Conservation (phyloP, 2,888 invertebrate genomes). For the Caenorhabditis imperialis region DNA sequence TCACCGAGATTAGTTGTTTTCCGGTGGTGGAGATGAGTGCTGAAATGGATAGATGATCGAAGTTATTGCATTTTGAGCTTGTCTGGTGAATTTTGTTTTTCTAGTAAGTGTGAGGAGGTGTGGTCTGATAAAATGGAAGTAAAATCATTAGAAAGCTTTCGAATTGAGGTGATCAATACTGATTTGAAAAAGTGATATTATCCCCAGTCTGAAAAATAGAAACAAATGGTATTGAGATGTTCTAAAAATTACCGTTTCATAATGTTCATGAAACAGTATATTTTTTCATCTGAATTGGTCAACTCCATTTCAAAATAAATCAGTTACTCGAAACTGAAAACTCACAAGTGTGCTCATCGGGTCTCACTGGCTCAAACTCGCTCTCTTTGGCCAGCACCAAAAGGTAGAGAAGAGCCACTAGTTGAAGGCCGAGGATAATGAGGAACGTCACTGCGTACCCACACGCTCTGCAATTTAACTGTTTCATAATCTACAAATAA, state of each 20-base stretch:
- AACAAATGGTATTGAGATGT: no score
- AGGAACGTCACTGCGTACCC: conserved; percentile 78
- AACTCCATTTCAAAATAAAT: no score
- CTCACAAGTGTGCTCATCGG: conserved; percentile 43
- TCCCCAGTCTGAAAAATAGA: no score
- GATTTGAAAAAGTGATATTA: neutral
- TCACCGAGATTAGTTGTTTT: conserved; percentile 41
- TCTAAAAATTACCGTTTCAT: no score
- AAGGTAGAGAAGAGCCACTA: conserved; percentile 76
- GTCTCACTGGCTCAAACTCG: conserved; percentile 26
- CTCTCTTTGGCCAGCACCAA: conserved; percentile 65
- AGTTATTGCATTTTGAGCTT: no score
- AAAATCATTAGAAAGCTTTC: neutral
- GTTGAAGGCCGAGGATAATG: conserved; percentile 70
- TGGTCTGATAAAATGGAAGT: no score
- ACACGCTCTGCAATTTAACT: conserved; percentile 72
- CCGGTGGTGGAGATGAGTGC: conserved; percentile 42
- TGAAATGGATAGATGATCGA: no score
- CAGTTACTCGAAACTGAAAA: no score
- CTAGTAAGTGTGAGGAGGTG: no score
- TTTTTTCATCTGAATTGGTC: no score
- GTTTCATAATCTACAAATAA: conserved; percentile 1
- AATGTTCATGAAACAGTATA: no score
- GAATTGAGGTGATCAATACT: neutral
- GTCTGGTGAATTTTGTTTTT: no score